Base-by-base conservation (phyloP, 30 jellyfish, hydroid and myxozoan genomes). In the Euphysa ruthae region DNA sequence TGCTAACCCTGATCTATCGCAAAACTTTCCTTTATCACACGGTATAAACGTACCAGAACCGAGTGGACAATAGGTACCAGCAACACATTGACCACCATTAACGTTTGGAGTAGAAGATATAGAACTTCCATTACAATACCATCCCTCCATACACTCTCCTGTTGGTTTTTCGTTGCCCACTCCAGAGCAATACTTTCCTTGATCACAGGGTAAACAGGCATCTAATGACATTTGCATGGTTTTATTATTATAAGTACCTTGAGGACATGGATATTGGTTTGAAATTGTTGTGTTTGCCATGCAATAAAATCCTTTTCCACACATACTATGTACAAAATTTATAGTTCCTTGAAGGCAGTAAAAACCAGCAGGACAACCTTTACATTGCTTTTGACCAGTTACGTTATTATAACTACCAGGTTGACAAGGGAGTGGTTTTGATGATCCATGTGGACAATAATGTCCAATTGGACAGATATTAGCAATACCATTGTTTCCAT, bases 41-140 rank as follows among this genome's bases (percentile, higher is more conserved):
- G 93, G 88, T 22, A 32, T 24, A 20, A 95, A 95, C 61, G 35
- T 61, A 20, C 81, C 60, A 4, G 95, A 68, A 35, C 98, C 98
- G 30, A 23, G 30, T 4, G 98, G 95, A 32, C 98, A 90, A 63
- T 81, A 90, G 32, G 50, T 62, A 5, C 95, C 95, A 15, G 84
- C 83, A 27, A 33, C 66, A 74, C 98, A 90, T 55, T 72, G 71
- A 4, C 98, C 98, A 49, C 98, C 98, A 61, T 75, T 93, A 14
- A 77, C 49, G 35, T 64, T 34, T 0, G 98, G 93, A 62, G 76
- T 81, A 52, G 61, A 68, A 7, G 85, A 32, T 19, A 83, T 44
- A 29, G 98, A 29, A 58, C 92, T 82, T 26, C 93, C 98, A 49
- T 70, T 80, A 60, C 98, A 90, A 58, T 90, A 90, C 98, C 98